These are phyloP conservation scores for Autographa pulchrina DNA, from an alignment of 2,888 invertebrate genomes.

Conservation along the genomic window DNA sequence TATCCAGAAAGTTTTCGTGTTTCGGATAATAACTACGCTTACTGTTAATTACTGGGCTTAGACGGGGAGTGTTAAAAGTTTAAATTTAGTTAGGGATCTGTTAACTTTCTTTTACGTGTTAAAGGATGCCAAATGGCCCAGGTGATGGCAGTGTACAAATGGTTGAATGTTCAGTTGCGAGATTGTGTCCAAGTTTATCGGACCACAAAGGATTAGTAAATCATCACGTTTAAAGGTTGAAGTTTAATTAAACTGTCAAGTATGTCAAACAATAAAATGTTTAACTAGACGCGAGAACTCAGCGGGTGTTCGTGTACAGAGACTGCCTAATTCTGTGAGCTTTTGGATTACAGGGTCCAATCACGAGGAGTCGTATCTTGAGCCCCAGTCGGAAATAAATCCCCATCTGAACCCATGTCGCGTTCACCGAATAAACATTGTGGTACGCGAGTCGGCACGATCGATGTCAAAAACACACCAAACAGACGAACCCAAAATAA, in stretches of 20 bases:
- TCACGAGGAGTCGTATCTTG: conserved; percentile 75
- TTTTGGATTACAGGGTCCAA: conserved; percentile 74
- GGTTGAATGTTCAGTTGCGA: conserved; percentile 52
- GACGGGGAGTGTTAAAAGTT: conserved; percentile 70
- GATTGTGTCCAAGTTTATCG: conserved; percentile 30
- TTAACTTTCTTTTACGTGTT: conserved; percentile 50
- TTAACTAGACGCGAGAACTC: conserved; percentile 48
- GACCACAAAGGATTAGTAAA: conserved; percentile 39
- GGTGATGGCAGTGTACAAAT: conserved; percentile 44
- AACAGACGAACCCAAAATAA: conserved; percentile 68
- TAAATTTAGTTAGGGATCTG: conserved; percentile 66
- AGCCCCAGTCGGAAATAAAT: conserved; percentile 79
- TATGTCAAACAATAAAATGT: conserved; percentile 59
- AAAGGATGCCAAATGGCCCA: conserved; percentile 49
- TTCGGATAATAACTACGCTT: conserved; percentile 77
- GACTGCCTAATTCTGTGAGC: conserved; percentile 57
- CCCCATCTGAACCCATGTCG: conserved; percentile 74
- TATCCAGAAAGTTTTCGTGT: conserved; percentile 76
- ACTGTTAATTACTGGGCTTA: conserved; percentile 79
- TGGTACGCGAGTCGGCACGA: conserved; percentile 70
- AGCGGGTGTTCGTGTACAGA: conserved; percentile 46
- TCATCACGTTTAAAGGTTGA: conserved; percentile 55
- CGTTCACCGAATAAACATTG: conserved; percentile 79
- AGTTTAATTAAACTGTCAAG: conserved; percentile 64
- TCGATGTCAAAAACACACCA: conserved; percentile 76